Base-by-base conservation (phyloP, 2,888 invertebrate species). In the Halocaridina rubra region DNA sequence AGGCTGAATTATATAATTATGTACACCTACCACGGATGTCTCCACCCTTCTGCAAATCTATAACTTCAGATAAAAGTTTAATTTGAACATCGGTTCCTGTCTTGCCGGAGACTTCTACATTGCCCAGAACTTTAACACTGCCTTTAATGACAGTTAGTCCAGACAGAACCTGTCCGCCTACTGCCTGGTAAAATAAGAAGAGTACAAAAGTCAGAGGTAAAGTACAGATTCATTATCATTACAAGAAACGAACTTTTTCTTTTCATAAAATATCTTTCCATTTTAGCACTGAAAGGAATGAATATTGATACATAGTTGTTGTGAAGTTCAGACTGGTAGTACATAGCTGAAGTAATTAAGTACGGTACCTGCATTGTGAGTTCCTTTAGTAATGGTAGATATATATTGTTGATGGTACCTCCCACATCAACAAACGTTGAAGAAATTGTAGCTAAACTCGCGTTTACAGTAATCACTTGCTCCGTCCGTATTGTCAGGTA, bases 401-500 rank as follows among this genome's bases (percentile, higher is more conserved):
- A 53, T 53, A 53, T 13, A 10, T 19, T 30, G 29, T 81, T 81
- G 13, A 81, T 74, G 0, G n/a, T 39, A 1, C 80, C 74, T 24
- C 2, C 13, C 5, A 81, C 80, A 16, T 61, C 64, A 29, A 81
- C 64, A 22, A 72, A 61, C 4, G 72, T 39, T 4, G 74, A 24
- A 24, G 2, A n/a, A n/a, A 74, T 16, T 0, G 30, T 46, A 16
- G 39, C 39, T 5, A 74, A 8, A 0, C 46, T 33, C 0, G 53
- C 24, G 19, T 74, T 64, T 0, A 64, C 19, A 7, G 8, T 61
- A 8, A 81, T 13, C 0, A 46, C 46, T 5, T 81, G 80, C 0
- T 61, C 59, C 3, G 80, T 81, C 16, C 8, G 24, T 3, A 61
- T 72, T 16, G 80, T 81, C 10, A 81, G 46, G 39, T 81, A 81